Conservation (phyloP, 2,888 invertebrate genomes). For the Scaptodrosophila latifasciaeformis region DNA sequence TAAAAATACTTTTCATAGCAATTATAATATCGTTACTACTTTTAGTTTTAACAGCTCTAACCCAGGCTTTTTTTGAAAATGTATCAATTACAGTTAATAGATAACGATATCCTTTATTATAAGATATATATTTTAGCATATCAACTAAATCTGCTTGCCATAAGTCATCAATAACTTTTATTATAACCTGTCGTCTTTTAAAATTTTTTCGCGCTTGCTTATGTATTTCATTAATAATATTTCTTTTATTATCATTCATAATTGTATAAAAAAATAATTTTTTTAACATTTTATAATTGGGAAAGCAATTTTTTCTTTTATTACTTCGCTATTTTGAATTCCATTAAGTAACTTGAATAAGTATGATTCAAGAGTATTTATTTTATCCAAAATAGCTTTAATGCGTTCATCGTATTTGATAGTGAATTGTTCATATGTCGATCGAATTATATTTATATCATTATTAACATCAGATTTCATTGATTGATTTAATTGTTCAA, state of each 20-base stretch:
- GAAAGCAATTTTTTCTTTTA: background rate
- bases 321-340: no score
- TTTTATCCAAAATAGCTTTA: no score
- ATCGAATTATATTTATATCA: background rate
- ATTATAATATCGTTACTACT: constrained; percentile 3
- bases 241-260: constrained; percentile 11
- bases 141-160: constrained; percentile 51
- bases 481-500: background rate
- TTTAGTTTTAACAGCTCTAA: constrained; percentile 3
- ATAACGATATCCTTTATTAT: constrained; percentile 64
- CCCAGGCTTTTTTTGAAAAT: no score
- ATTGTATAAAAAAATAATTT: background rate
- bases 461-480: background rate
- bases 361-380: no score
- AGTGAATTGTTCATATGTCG: background rate
- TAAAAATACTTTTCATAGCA: constrained; percentile 19
- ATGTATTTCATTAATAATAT: constrained; percentile 23
- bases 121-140: constrained; percentile 53
- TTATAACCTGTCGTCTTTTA: constrained; percentile 20
- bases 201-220: constrained; percentile 26
- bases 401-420: no score
- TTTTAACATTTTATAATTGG: background rate
- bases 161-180: constrained; percentile 29
- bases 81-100: no score
- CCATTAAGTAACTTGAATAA: no score